Evolutionary conservation across 2,113 vertebrate genomes (phyloP).

Genomic region (Pseudorhombus dupliciocellatus): DNA sequence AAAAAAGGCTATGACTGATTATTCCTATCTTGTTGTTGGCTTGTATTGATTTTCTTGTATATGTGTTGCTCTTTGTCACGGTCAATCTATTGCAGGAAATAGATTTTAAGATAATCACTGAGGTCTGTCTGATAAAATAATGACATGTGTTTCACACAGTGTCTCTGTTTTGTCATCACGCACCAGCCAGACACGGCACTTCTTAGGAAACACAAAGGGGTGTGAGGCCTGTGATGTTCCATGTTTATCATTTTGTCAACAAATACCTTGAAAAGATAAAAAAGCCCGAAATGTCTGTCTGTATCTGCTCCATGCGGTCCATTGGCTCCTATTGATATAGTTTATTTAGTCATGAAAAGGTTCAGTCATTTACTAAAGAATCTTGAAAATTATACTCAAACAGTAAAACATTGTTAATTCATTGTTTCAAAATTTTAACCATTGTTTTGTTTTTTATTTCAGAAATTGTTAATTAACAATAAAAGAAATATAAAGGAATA

Average conservation of each 20-base stretch:
- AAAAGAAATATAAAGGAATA: background rate
- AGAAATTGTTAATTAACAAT: background rate
- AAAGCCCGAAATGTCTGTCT: too few species aligned
- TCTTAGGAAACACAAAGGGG: background rate
- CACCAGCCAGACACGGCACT: background rate
- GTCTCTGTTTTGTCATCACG: background rate
- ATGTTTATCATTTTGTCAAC: background rate
- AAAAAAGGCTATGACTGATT: background rate
- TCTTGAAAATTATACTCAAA: too few species aligned
- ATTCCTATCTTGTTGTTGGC: background rate
- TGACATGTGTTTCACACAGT: background rate
- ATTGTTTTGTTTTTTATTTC: too few species aligned
- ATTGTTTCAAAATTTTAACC: too few species aligned
- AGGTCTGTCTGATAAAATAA: slow-evolving; percentile 23
- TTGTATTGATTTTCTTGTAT: slow-evolving; percentile 38
- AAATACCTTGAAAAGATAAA: too few species aligned
- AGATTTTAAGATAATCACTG: slow-evolving; percentile 25
- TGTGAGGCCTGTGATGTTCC: background rate
- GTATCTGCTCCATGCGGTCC: too few species aligned
- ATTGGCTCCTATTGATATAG: too few species aligned
- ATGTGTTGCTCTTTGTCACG: slow-evolving; percentile 15
- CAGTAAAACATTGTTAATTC: too few species aligned
- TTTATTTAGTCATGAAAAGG: background rate
- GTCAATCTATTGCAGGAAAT: slow-evolving; percentile 14
- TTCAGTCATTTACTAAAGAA: too few species aligned